A percentile compares a stretch with the other conserved stretches of the same genome.
Conservation (phyloP, 2,888 invertebrate genomes). For the Volucella inflata region DNA sequence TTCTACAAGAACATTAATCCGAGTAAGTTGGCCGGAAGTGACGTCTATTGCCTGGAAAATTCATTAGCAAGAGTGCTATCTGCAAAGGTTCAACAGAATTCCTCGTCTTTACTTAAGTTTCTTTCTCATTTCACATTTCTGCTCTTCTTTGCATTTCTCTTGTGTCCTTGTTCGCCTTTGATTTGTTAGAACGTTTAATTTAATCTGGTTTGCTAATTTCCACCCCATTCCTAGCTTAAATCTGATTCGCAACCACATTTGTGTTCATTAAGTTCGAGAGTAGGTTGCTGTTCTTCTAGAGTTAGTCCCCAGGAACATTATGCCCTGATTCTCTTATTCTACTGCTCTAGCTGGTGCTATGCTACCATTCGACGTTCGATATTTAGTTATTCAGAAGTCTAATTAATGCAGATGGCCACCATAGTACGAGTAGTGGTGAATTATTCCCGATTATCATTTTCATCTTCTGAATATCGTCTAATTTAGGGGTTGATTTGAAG, state of each 20-base stretch:
- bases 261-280: too few relatives aligned
- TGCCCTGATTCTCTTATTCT: background rate
- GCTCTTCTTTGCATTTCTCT: conserved; percentile 10
- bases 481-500: background rate
- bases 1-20: conserved; percentile 63
- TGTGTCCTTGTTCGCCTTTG: conserved; percentile 46
- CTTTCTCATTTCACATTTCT: conserved; percentile 35
- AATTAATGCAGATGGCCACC: conserved; percentile 59
- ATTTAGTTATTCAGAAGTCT: conserved; percentile 53
- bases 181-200: conserved; percentile 73
- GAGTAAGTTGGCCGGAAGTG: conserved; percentile 39
- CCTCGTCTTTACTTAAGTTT: conserved; percentile 38
- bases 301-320: conserved; percentile 16
- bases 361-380: conserved; percentile 31
- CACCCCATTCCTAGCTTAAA: conserved; percentile 18
- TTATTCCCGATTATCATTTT: conserved; percentile 53
- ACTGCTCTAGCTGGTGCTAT: conserved; percentile 5
- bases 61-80: conserved; percentile 71
- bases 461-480: background rate
- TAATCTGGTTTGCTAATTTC: conserved; percentile 66
- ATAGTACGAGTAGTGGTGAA: conserved; percentile 41
- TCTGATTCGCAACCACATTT: conserved; percentile 21
- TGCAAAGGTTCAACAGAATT: conserved; percentile 14
- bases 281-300: background rate
- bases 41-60: conserved; percentile 66